Evolutionary conservation across 2,888 invertebrate genomes (phyloP).

Genomic region (Drosophila sordidapex): DNA sequence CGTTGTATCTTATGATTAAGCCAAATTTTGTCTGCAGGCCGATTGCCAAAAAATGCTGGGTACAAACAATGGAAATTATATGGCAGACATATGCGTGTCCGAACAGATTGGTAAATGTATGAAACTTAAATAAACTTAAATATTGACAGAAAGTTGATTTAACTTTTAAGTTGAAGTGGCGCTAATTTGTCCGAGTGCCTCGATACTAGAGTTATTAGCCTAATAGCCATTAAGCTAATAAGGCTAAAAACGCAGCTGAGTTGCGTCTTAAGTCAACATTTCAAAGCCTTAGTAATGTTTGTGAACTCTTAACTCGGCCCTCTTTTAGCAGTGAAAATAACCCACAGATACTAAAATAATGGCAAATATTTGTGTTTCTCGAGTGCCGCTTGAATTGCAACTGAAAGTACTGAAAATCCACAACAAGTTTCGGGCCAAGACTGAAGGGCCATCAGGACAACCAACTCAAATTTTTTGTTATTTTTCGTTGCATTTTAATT

Average conservation of each 20-base stretch:
- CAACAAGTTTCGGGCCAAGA: slow-evolving; percentile 35
- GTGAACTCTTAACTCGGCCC: slow-evolving; percentile 4
- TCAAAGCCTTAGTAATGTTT: slow-evolving; percentile 32
- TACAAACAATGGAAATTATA: slow-evolving; percentile 52
- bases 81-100: slow-evolving; percentile 53
- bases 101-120: slow-evolving; percentile 54
- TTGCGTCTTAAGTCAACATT: slow-evolving; percentile 51
- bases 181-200: slow-evolving; percentile 37
- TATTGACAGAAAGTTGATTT: slow-evolving; percentile 23
- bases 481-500: slow-evolving; percentile 53
- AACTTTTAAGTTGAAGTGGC: slow-evolving; percentile 36
- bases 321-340: not conserved
- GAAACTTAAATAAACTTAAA: slow-evolving; percentile 48
- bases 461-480: slow-evolving; percentile 25
- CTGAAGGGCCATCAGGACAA: slow-evolving; percentile 40
- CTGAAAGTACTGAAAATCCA: slow-evolving; percentile 26
- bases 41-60: slow-evolving; percentile 46
- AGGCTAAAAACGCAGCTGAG: slow-evolving; percentile 22
- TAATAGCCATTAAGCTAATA: slow-evolving; percentile 58
- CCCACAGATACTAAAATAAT: slow-evolving; percentile 47
- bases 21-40: slow-evolving; percentile 54
- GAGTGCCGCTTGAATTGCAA: slow-evolving; percentile 49
- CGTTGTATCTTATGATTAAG: slow-evolving; percentile 63
- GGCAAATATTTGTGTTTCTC: slow-evolving; percentile 49
- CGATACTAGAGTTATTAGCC: slow-evolving; percentile 52